phyloP scores from a whole-genome alignment of 2,888 invertebrate genomes.

The Tenthredo distinguenda region DNA sequence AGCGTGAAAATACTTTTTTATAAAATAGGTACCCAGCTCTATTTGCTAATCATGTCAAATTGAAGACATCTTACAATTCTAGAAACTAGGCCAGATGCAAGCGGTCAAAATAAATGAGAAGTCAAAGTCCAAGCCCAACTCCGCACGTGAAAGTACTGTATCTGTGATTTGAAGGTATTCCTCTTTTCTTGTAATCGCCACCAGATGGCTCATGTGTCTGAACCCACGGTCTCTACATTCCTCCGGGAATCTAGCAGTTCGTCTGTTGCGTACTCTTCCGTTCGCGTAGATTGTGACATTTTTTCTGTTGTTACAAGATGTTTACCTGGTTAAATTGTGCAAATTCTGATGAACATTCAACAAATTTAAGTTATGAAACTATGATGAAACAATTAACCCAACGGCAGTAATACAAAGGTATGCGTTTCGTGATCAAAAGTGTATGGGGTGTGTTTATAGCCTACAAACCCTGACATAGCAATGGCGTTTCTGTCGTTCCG shows the following conservation, averaged over 20 bases:
- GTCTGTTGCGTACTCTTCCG: slow-evolving; percentile 73
- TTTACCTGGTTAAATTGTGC: slow-evolving; percentile 79
- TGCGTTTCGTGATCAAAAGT: slow-evolving; percentile 61
- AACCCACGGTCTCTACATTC: not conserved
- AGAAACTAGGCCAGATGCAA: too few relatives aligned
- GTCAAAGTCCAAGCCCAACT: too few relatives aligned
- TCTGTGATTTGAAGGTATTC: too few relatives aligned
- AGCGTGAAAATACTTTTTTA: too few relatives aligned
- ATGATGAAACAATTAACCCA: slow-evolving; percentile 69
- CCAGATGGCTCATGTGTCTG: too few relatives aligned
- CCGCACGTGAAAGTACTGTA: too few relatives aligned
- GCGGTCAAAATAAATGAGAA: too few relatives aligned
- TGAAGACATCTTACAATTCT: too few relatives aligned
- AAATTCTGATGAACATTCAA: slow-evolving; percentile 71
- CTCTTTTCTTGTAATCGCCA: too few relatives aligned
- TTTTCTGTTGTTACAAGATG: slow-evolving; percentile 80
- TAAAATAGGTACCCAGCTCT: too few relatives aligned
- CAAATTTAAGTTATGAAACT: slow-evolving; percentile 70
- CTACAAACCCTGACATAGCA: slow-evolving; percentile 76
- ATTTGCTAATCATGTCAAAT: too few relatives aligned
- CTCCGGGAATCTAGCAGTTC: slow-evolving; percentile 70
- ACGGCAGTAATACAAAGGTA: slow-evolving; percentile 71
- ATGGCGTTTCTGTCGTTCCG: slow-evolving; percentile 73
- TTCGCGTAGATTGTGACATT: slow-evolving; percentile 75
- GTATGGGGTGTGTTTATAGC: slow-evolving; percentile 74